phyloP scores from a whole-genome alignment of 2,113 vertebrate species.

The Psephotus haematonotus region DNA sequence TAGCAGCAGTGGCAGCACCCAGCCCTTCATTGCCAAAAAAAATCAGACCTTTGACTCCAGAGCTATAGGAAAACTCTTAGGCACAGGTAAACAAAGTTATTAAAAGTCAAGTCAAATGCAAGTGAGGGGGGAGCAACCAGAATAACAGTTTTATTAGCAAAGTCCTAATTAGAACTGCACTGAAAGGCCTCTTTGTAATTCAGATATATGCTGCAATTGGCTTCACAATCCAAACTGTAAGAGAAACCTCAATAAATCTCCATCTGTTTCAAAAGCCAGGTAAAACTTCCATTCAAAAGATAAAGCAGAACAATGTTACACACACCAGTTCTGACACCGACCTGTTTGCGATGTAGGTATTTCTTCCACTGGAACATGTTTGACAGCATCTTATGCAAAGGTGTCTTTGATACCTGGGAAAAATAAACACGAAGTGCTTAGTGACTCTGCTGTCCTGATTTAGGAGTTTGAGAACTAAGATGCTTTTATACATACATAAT shows the following conservation, averaged over 20 bases:
- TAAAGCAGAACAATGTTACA: neutral
- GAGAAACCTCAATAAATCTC: neutral
- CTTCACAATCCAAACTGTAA: neutral
- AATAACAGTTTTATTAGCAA: neutral
- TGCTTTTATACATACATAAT: neutral
- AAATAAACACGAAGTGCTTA: neutral
- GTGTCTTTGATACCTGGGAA: neutral
- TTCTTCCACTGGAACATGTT: neutral
- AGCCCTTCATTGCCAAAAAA: neutral
- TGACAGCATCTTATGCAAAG: neutral
- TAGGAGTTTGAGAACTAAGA: neutral
- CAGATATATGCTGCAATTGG: neutral
- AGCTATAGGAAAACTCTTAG: neutral
- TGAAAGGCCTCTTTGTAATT: neutral
- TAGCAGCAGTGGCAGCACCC: neutral
- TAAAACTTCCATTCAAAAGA: neutral
- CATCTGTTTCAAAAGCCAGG: neutral
- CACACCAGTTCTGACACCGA: neutral
- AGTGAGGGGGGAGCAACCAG: neutral
- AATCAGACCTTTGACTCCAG: conserved; percentile 10
- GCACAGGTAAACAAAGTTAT: neutral
- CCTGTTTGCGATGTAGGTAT: neutral
- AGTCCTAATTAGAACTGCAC: neutral
- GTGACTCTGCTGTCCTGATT: neutral
- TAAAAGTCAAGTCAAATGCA: neutral